Base-by-base conservation (phyloP, 2,888 invertebrate genomes). In the Dioctria linearis region DNA sequence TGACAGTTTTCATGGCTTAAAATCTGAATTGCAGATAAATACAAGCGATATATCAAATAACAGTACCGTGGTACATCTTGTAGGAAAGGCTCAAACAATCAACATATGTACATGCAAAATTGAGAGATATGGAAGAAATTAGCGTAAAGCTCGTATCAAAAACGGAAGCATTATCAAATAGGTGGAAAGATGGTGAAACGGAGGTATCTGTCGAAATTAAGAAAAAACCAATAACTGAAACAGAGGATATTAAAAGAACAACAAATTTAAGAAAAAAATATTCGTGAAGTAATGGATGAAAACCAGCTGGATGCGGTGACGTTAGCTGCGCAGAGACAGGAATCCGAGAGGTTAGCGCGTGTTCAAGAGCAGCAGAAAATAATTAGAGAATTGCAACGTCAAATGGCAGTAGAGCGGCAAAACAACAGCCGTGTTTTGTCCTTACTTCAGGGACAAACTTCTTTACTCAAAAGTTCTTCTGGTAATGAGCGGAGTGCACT, bases 271-370 rank as follows among this genome's bases (percentile, higher is more conserved):
- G 97, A 59, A 92, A 95, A n/a, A 82, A 97, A 97, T 86, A 97
- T 97, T 84, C 92, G 98, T 80, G 97, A 98, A 90, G 97, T 98
- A 6, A 94, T 98, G 93, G 95, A 96, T 86, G 97, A 97, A 86
- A 95, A 95, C 82, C 96, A 98, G 86, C 89, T 98, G 83, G 98
- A 98, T 87, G 96, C 96, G 82, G 95, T 96, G 11, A 98, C 98
- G 3, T 89, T 97, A 78, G 94, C 95, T 40, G 98, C 98, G 0
- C 98, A 98, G 88, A 91, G 96, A 49, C 97, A 96, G 87, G 98
- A 98, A 90, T 94, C 95, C 83, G 98, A 98, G 88, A 91, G 96
- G 86, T 90, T 96, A 84, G 92, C 95, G 4, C 90, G 96, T 69
- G 95, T 96, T 9, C 96, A 96, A 86, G 96, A 95, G 84, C 95